Conservation (phyloP, 2,888 invertebrate species). For the Parasteatoda lunata region DNA sequence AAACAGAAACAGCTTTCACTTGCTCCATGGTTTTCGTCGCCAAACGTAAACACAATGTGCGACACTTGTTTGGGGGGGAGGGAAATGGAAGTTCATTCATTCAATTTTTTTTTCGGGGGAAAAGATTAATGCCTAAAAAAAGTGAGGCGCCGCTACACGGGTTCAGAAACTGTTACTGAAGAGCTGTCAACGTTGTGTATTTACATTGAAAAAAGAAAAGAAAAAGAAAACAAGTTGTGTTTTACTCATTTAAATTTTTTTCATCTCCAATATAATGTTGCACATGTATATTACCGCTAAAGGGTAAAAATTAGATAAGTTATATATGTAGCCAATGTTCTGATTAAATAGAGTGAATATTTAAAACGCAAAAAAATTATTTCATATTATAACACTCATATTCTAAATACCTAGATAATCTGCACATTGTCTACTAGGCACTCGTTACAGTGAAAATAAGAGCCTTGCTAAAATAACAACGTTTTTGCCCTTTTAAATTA, state of each 20-base stretch:
- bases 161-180: slow-evolving; percentile 12
- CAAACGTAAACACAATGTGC: slow-evolving; percentile 46
- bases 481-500: no score
- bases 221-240: background rate
- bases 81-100: slow-evolving; percentile 33
- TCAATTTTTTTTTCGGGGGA: background rate
- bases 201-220: background rate
- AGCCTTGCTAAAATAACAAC: no score
- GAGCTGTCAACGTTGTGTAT: background rate
- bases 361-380: background rate
- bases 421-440: no score
- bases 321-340: background rate
- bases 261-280: background rate
- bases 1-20: slow-evolving; percentile 54
- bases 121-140: slow-evolving; percentile 6
- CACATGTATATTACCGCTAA: background rate
- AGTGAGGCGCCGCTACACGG: slow-evolving; percentile 20
- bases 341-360: background rate
- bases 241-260: no score
- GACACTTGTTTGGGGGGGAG: slow-evolving; percentile 53
- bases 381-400: no score
- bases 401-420: no score
- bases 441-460: no score
- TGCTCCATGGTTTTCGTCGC: slow-evolving; percentile 3
- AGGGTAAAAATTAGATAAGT: background rate